Conservation (phyloP, 1,140 invertebrate species). For the Eriosoma lanigerum region DNA sequence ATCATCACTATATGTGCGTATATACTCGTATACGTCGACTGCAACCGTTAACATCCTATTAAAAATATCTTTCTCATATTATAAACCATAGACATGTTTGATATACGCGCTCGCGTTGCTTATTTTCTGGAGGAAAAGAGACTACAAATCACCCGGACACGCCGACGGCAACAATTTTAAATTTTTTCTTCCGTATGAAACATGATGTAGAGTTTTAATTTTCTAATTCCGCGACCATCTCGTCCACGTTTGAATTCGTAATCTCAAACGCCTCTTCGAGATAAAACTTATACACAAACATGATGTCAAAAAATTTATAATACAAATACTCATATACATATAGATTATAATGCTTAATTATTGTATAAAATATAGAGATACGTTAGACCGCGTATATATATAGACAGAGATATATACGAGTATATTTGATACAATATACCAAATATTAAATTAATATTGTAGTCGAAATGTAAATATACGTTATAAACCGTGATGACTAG, state of each 20-base stretch:
- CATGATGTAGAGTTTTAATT: neutral
- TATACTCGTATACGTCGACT: no score
- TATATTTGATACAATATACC: no score
- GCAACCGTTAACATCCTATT: constrained; percentile 36
- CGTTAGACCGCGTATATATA: no score
- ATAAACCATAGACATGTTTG: neutral
- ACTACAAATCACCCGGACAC: constrained; percentile 34
- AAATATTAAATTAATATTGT: no score
- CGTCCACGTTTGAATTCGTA: neutral
- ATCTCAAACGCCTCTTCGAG: neutral
- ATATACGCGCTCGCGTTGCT: neutral
- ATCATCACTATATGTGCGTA: constrained; percentile 24
- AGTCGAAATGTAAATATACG: no score
- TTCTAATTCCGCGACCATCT: neutral
- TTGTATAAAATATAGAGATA: no score
- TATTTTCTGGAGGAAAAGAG: constrained; percentile 1
- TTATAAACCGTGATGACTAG: no score
- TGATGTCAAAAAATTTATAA: no score
- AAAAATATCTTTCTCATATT: constrained; percentile 35
- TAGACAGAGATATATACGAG: no score
- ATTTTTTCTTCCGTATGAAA: neutral
- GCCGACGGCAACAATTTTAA: neutral
- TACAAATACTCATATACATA: no score
- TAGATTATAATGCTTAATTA: no score
- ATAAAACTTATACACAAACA: neutral